Percentiles rank a stretch among this genome's conserved stretches.
These are phyloP conservation scores for Percopsis omiscomaycus DNA, from an alignment of 2,797 vertebrate genomes.

Conservation along the genomic window DNA sequence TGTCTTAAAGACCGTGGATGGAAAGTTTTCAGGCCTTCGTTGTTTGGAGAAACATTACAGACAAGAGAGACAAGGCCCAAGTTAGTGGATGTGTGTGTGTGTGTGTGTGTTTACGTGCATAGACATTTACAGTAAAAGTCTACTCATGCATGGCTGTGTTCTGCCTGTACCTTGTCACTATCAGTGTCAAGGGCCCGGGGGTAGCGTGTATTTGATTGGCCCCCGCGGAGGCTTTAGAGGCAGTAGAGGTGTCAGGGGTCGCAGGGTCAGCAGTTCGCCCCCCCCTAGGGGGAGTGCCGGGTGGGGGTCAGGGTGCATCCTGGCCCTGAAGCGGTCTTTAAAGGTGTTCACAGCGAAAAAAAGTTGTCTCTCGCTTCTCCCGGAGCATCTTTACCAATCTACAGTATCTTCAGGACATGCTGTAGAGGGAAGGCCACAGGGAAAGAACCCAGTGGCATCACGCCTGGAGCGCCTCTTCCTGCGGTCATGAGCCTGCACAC, in stretches of 20 bases:
- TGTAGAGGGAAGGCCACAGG: no score
- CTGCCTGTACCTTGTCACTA: slow-evolving; percentile 49
- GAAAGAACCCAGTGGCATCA: slow-evolving; percentile 19
- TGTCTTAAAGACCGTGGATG: background rate
- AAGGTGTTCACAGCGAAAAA: slow-evolving; percentile 40
- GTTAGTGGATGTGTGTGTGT: background rate
- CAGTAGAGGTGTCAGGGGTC: slow-evolving; percentile 67
- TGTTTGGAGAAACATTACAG: no score
- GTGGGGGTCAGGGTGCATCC: slow-evolving; percentile 36
- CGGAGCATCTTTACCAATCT: no score
- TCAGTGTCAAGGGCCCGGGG: slow-evolving; percentile 42
- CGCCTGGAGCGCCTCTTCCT: slow-evolving; percentile 15
- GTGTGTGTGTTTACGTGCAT: background rate
- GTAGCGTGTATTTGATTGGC: slow-evolving; percentile 43
- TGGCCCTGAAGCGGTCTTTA: slow-evolving; percentile 39
- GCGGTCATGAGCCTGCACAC: slow-evolving; percentile 48
- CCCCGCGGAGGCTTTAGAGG: slow-evolving; percentile 56
- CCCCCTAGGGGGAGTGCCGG: slow-evolving; percentile 36
- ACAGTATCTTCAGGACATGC: no score
- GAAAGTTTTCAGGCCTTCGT: background rate
- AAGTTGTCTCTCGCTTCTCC: slow-evolving; percentile 38
- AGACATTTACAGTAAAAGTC: background rate
- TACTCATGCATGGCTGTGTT: background rate
- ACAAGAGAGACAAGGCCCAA: background rate
- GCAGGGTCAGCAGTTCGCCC: slow-evolving; percentile 46